These are phyloP conservation scores for Taeniopygia guttata DNA, from an alignment of 2,797 vertebrate genomes.

Conservation along the genomic window DNA sequence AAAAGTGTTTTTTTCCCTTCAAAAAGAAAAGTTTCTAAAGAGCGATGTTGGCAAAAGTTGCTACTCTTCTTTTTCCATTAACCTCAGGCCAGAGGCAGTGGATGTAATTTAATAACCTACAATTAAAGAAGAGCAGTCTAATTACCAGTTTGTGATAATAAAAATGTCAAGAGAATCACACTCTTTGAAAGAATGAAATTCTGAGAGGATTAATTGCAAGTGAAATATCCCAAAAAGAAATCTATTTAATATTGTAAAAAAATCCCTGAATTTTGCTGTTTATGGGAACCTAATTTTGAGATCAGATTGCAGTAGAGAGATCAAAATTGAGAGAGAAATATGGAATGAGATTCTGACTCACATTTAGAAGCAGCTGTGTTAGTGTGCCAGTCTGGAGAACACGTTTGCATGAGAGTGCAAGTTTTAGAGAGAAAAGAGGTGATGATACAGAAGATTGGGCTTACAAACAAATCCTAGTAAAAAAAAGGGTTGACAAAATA, in stretches of 20 bases:
- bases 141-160: neutral
- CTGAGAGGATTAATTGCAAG: neutral
- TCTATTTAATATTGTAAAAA: neutral
- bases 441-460: neutral
- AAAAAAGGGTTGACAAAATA: neutral
- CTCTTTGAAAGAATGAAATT: neutral
- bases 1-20: neutral
- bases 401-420: neutral
- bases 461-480: neutral
- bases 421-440: neutral
- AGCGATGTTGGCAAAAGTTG: neutral
- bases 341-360: neutral
- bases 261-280: neutral
- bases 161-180: neutral
- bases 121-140: conserved; percentile 14
- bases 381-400: neutral
- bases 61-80: neutral
- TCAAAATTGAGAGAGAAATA: neutral
- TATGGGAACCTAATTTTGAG: neutral
- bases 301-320: neutral
- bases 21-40: neutral
- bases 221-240: neutral
- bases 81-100: neutral
- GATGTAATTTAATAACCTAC: conserved; percentile 20
- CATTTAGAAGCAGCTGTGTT: neutral